Percentiles rank a stretch among this genome's conserved stretches.
Evolutionary conservation across 2,797 vertebrate genomes (phyloP).

Genomic region (Cichlasoma orientale): DNA sequence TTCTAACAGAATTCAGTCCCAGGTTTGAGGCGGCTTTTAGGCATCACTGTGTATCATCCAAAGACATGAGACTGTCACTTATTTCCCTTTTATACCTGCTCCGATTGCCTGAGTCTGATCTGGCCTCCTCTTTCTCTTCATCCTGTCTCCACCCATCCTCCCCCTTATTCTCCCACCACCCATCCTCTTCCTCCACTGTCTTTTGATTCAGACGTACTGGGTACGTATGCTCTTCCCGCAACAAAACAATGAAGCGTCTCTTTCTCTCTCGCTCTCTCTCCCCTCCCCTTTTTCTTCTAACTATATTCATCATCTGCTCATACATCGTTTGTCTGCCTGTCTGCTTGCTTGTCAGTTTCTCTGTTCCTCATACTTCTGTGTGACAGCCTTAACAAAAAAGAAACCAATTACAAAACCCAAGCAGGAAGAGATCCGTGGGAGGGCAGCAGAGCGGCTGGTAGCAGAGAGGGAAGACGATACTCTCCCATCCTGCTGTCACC

Average conservation of each 20-base stretch:
- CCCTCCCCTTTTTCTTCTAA: slow-evolving; percentile 45
- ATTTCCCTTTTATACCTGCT: slow-evolving; percentile 45
- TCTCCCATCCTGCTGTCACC: slow-evolving; percentile 18
- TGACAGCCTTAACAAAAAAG: slow-evolving; percentile 67
- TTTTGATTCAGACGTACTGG: slow-evolving; percentile 89
- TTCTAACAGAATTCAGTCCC: not conserved
- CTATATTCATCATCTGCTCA: slow-evolving; percentile 64
- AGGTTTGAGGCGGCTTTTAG: not conserved
- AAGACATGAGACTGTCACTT: slow-evolving; percentile 22
- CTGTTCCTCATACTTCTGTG: slow-evolving; percentile 71
- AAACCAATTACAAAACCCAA: slow-evolving; percentile 29
- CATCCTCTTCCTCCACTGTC: slow-evolving; percentile 60
- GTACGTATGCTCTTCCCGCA: slow-evolving; percentile 84
- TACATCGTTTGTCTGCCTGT: slow-evolving; percentile 71
- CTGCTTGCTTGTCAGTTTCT: slow-evolving; percentile 77
- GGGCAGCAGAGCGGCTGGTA: slow-evolving; percentile 31
- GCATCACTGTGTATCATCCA: slow-evolving; percentile 18
- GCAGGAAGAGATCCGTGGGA: slow-evolving; percentile 44
- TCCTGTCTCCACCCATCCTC: slow-evolving; percentile 71
- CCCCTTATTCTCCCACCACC: slow-evolving; percentile 48
- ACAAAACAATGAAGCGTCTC: slow-evolving; percentile 50
- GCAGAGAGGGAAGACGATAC: slow-evolving; percentile 35
- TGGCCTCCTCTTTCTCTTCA: slow-evolving; percentile 78
- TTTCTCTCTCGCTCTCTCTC: slow-evolving; percentile 33
- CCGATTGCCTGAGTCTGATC: slow-evolving; percentile 77